Percentiles rank a stretch among this genome's conserved stretches.
These are phyloP conservation scores for Biston stratarius DNA, from an alignment of 2,888 invertebrate genomes.

Conservation along the genomic window DNA sequence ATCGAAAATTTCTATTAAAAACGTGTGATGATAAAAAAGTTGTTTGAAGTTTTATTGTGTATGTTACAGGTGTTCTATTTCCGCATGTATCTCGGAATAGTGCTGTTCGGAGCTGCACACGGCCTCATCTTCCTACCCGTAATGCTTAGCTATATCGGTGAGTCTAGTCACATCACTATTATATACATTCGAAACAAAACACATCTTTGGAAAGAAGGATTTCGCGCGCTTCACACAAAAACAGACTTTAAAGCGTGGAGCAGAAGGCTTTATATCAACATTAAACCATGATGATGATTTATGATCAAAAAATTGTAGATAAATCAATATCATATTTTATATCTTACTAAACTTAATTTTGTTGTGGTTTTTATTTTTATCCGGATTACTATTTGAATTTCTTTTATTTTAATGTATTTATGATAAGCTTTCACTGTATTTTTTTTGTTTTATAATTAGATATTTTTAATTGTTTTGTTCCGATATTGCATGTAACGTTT, in stretches of 20 bases:
- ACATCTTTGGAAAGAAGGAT: background rate
- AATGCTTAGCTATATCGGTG: constrained; percentile 98
- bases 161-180: constrained; percentile 65
- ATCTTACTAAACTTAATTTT: too few species aligned
- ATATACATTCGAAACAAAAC: background rate
- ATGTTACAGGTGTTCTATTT: constrained; percentile 93
- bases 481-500: constrained; percentile 57
- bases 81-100: constrained; percentile 99
- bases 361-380: background rate
- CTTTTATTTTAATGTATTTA: background rate
- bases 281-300: background rate
- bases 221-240: background rate
- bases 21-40: background rate
- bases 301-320: background rate
- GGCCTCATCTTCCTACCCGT: constrained; percentile 99
- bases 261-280: background rate
- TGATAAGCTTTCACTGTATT: constrained; percentile 6
- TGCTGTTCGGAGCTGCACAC: constrained; percentile 98
- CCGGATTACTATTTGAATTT: background rate
- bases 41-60: background rate
- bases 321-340: too few species aligned
- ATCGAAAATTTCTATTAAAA: too few species aligned
- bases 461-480: constrained; percentile 37
- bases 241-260: background rate
- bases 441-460: background rate